These are phyloP conservation scores for Irena cyanogastra DNA, from an alignment of 2,113 vertebrate species.

Conservation along the genomic window DNA sequence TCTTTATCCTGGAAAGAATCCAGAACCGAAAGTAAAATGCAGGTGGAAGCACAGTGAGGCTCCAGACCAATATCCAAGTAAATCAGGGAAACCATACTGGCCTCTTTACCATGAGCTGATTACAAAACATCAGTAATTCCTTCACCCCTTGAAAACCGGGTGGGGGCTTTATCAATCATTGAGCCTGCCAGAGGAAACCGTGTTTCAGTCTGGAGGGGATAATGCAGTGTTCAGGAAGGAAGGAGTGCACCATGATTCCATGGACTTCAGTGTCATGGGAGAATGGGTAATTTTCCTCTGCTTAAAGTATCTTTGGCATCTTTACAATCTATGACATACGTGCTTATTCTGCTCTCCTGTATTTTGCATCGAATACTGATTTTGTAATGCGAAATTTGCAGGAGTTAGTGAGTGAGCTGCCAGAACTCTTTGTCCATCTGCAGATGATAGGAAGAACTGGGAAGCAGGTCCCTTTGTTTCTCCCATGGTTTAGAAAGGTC, in stretches of 20 bases:
- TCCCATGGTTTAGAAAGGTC: background rate
- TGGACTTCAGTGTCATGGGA: background rate
- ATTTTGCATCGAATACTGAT: background rate
- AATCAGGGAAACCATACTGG: background rate
- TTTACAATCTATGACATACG: fast-evolving
- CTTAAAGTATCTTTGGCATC: background rate
- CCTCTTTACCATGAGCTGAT: background rate
- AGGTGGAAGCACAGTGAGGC: background rate
- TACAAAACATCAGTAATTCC: background rate
- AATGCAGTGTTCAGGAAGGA: background rate
- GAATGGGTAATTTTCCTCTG: background rate
- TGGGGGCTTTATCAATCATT: background rate
- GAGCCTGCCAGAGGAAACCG: background rate
- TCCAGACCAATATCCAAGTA: background rate
- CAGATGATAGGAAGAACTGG: background rate
- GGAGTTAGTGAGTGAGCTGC: background rate
- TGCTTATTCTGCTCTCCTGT: background rate
- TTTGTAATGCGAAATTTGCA: background rate
- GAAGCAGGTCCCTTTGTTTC: background rate
- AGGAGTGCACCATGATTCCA: background rate
- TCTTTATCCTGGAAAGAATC: background rate
- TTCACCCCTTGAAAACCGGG: background rate
- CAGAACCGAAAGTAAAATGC: background rate
- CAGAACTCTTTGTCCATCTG: background rate
- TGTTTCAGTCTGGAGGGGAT: background rate